phyloP scores from a whole-genome alignment of 1,140 invertebrate genomes.

The Paramacrobiotus metropolitanus region DNA sequence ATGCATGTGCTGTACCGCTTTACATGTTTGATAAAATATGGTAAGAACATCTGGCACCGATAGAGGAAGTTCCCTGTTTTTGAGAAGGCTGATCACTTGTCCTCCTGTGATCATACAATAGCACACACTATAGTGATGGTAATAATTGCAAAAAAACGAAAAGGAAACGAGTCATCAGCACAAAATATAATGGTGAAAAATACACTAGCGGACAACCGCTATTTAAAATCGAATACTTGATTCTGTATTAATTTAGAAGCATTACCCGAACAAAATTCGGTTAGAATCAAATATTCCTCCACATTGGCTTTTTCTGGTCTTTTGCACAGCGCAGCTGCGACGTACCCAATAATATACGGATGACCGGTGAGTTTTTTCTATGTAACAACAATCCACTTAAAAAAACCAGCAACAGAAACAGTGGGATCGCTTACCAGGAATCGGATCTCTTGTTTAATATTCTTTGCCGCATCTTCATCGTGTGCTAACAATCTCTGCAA shows the following conservation, averaged over 20 bases:
- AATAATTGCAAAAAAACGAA: constrained; percentile 9
- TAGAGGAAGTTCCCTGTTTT: background rate
- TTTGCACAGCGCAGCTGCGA: constrained; percentile 26
- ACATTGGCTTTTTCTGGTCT: constrained; percentile 24
- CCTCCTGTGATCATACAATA: background rate
- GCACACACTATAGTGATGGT: constrained; percentile 2
- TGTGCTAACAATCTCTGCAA: constrained; percentile 27
- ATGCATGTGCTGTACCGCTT: constrained; percentile 78
- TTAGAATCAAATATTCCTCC: constrained; percentile 28
- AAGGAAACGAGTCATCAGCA: too few relatives aligned
- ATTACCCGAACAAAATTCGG: constrained; percentile 29
- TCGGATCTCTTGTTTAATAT: constrained; percentile 27
- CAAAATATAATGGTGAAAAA: too few relatives aligned
- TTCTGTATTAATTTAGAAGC: too few relatives aligned
- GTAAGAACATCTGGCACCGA: constrained; percentile 32
- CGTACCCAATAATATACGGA: constrained; percentile 29
- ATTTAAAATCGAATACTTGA: too few relatives aligned
- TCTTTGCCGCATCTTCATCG: constrained; percentile 27
- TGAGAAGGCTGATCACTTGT: background rate
- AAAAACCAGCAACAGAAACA: constrained; percentile 1
- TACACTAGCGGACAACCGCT: constrained; percentile 3
- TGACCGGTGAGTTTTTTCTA: constrained; percentile 31
- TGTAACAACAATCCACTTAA: constrained; percentile 7
- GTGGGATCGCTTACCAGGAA: constrained; percentile 24
- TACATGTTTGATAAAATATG: constrained; percentile 72